Conservation (phyloP, 2,113 vertebrate genomes). For the Kryptolebias marmoratus region DNA sequence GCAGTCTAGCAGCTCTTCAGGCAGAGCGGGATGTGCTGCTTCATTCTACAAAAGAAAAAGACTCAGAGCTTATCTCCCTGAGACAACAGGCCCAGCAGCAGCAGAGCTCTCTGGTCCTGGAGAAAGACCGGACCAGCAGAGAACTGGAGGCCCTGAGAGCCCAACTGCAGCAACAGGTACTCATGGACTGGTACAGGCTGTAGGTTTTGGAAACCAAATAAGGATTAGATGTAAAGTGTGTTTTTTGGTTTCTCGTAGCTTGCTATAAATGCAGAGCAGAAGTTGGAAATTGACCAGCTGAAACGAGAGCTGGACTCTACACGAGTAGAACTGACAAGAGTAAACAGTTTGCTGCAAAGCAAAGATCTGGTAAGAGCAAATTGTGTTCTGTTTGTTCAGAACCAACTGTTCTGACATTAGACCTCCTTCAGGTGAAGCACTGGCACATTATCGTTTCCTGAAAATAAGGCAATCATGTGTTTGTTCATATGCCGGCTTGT, state of each 20-base stretch:
- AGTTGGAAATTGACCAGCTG: slow-evolving; percentile 74
- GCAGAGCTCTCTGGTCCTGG: slow-evolving; percentile 55
- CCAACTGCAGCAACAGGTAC: slow-evolving; percentile 84
- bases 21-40: slow-evolving; percentile 78
- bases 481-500: too few species aligned
- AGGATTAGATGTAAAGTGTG: neutral
- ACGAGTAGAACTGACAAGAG: slow-evolving; percentile 50
- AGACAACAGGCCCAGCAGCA: slow-evolving; percentile 73
- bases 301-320: slow-evolving; percentile 72
- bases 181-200: too few species aligned
- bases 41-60: slow-evolving; percentile 45
- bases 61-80: slow-evolving; percentile 74
- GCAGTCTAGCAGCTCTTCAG: slow-evolving; percentile 75
- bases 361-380: slow-evolving; percentile 64
- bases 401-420: neutral
- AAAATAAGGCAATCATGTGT: too few species aligned
- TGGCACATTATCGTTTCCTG: too few species aligned
- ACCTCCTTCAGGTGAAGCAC: neutral
- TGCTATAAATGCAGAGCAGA: slow-evolving; percentile 74
- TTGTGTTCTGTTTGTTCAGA: neutral
- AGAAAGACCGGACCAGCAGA: slow-evolving; percentile 70
- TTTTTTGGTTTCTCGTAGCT: slow-evolving; percentile 37
- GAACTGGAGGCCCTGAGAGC: slow-evolving; percentile 76
- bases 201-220: neutral
- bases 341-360: slow-evolving; percentile 64